Evolutionary conservation across 2,113 vertebrate genomes (phyloP), one percentile per base, ranked within the genome.

Genomic region (Cyanistes caeruleus): DNA sequence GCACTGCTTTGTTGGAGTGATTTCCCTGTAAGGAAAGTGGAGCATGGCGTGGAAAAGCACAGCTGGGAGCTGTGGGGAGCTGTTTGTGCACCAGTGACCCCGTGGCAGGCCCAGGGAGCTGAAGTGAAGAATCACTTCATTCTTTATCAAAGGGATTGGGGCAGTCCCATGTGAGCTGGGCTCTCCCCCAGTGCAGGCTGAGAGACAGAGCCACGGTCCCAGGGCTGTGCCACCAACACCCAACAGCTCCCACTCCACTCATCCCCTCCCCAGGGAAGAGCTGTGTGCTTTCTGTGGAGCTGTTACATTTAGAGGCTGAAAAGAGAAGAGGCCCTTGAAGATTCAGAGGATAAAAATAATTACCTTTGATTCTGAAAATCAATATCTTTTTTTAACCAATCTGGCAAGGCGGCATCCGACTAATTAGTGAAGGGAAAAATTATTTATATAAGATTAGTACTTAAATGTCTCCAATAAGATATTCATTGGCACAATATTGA

Each of bases 31-130:
- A 77, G 63, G 24, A 15, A 87, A 62, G 1, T 0, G 52, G 35
- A 68, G 39, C n/a, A 6, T 0, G 3, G 31, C 22, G 2, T 3
- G 24, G 80, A 10, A 21, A 13, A 51, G 55, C 0, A 8, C 6
- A 46, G 22, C 21, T 69, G 49, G 48, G 25, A 73, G 44, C 2
- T 13, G 8, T 2, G 25, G 53, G 2, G 2, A 65, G 62, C 1
- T 1, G 20, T 20, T 8, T n/a, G n/a, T 9, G 28, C 52, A 3
- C 12, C 39, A 7, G 13, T 1, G 10, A 28, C 28, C 81, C 68
- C 20, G 1, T 0, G 56, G 58, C 65, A 35, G 5, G 15, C 0
- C 18, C 4, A 3, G 39, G 60, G 20, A n/a, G n/a, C n/a, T n/a
- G n/a, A 4, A 30, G 24, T 21, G 27, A 4, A 9, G 27, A 4